These are phyloP conservation scores for Bolinopsis microptera DNA, from an alignment of 37 sponge, comb jelly and placozoan genomes.

Conservation along the genomic window DNA sequence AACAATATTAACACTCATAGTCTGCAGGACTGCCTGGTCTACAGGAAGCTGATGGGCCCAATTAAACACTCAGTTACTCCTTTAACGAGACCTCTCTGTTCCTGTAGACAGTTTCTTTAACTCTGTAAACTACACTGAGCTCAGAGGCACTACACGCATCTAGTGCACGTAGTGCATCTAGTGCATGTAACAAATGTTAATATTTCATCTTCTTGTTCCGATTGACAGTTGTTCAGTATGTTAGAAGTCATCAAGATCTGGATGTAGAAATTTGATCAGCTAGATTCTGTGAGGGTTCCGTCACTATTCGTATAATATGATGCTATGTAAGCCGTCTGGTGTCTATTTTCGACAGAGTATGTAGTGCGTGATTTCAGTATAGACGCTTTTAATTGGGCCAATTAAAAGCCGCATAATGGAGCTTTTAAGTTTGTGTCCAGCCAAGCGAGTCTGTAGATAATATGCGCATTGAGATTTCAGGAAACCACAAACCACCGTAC, in stretches of 20 bases:
- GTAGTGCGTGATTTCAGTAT: no score
- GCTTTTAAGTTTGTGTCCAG: neutral
- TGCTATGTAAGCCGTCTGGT: no score
- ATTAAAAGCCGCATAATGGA: neutral
- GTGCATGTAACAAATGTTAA: no score
- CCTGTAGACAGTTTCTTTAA: neutral
- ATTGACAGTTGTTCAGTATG: neutral
- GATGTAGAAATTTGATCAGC: neutral
- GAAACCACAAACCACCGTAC: neutral
- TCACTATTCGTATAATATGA: no score
- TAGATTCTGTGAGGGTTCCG: neutral
- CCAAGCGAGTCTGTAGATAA: neutral
- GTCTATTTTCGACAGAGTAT: neutral
- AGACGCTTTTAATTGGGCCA: neutral
- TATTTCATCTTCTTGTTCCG: neutral
- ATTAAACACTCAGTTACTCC: neutral
- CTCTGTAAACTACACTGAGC: no score
- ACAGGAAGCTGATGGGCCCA: neutral
- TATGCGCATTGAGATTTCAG: neutral
- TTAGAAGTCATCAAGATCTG: neutral
- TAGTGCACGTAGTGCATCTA: no score
- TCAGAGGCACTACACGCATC: no score
- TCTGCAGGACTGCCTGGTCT: neutral
- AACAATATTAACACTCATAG: neutral
- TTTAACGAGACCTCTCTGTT: neutral